Evolutionary conservation across 2,113 vertebrate genomes (phyloP), one percentile per base, ranked within the genome.

Genomic region (Misgurnus mizolepis): DNA sequence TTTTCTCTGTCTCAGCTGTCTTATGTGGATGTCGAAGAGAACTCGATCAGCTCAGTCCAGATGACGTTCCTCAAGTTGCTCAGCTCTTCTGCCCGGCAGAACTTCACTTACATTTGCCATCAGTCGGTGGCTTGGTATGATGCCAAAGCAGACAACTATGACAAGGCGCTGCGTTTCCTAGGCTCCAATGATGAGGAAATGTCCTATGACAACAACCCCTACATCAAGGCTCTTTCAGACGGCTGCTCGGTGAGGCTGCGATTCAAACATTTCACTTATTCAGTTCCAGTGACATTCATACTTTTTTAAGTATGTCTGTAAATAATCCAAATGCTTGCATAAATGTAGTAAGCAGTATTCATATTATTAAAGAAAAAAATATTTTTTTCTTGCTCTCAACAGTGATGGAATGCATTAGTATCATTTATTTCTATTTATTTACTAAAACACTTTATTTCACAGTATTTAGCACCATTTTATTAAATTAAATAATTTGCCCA

Each of bases 61-160:
- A 97, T 99, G 96, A 99, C 97, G 80, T 99, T 99, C 94, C 92
- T 99, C 86, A 98, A 95, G 90, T 93, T 99, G 86, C 93, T 99
- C 83, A 99, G 97, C 85, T 95, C 97, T 50, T 95, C 97, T 8
- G 98, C 96, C 7, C 91, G 95, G 70, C 97, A 99, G 87, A 99
- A 99, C 90, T 98, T 99, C 90, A 98, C 96, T 80, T 99, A 99
- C 86, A 93, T 94, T 82, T 99, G 98, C 87, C 97, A 99, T 85
- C 96, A 98, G 89, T 99, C 98, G 0, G 93, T 92, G 55, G 97
- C 96, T 82, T 99, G 98, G 98, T 95, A 96, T 6, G 96, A 99
- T 0, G 85, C 88, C 82, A 92, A 94, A 55, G 91, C 93, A 4
- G 94, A 96, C 90, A 95, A 85, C 89, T 96, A 97, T 17, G 92